A percentile compares a stretch with the other conserved stretches of the same genome.
phyloP scores from a whole-genome alignment of 2,113 vertebrate genomes.

The Aptenodytes forsteri region DNA sequence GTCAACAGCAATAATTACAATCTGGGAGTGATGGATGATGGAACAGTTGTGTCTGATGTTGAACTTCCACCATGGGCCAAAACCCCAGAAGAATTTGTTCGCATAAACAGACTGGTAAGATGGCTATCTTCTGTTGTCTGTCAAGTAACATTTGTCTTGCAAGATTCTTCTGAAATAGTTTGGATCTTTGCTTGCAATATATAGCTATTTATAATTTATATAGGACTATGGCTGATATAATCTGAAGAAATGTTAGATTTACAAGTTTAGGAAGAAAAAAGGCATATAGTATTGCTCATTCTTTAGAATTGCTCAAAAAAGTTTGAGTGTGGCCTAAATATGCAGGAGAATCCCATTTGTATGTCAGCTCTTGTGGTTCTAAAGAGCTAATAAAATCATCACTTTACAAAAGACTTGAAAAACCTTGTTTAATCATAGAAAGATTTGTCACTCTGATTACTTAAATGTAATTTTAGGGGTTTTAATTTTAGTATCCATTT shows the following conservation, averaged over 20 bases:
- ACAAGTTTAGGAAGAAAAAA: neutral
- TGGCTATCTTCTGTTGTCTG: conserved; percentile 21
- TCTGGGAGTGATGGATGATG: conserved; percentile 98
- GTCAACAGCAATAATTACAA: conserved; percentile 95
- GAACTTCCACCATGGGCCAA: conserved; percentile 99
- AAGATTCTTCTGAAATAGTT: neutral
- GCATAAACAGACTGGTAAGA: conserved; percentile 94
- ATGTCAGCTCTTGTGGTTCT: neutral
- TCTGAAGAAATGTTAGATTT: neutral
- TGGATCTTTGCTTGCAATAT: conserved; percentile 1
- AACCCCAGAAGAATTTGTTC: conserved; percentile 96
- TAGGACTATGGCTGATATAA: neutral
- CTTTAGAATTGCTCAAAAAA: neutral
- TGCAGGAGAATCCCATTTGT: neutral
- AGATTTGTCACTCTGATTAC: neutral
- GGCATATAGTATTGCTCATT: neutral
- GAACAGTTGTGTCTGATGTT: conserved; percentile 92
- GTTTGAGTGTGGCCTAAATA: neutral
- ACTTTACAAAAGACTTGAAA: neutral
- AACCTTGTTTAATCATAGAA: neutral
- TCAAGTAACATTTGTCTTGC: neutral
- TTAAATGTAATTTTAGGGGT: neutral
- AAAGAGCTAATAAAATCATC: neutral
- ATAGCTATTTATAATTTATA: neutral
- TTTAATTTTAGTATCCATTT: neutral